Percentiles rank a stretch among this genome's conserved stretches.
Evolutionary conservation across 2,888 invertebrate genomes (phyloP).

Genomic region (Drosophila hamatofila): DNA sequence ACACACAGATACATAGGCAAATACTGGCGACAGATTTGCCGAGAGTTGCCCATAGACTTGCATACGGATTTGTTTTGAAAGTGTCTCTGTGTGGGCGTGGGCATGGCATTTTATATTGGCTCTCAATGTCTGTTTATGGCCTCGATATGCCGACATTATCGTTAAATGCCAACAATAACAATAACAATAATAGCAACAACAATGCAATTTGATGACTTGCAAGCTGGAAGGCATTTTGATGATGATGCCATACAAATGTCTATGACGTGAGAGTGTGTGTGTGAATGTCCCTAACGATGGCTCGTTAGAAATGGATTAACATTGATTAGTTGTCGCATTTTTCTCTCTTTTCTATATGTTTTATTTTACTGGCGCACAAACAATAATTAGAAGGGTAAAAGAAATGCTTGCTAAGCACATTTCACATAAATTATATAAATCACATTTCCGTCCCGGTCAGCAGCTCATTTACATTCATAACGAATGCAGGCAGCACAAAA

Average conservation of each 20-base stretch:
- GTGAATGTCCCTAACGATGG: constrained; percentile 54
- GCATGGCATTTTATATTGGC: constrained; percentile 59
- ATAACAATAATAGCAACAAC: constrained; percentile 49
- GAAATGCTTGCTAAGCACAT: constrained; percentile 27
- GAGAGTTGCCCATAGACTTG: constrained; percentile 17
- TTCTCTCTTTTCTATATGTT: constrained; percentile 10
- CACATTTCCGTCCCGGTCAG: constrained; percentile 32
- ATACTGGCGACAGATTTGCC: constrained; percentile 5
- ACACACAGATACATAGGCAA: constrained; percentile 13
- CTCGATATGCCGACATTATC: constrained; percentile 75
- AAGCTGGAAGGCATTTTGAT: constrained; percentile 67
- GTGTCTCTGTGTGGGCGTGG: constrained; percentile 34
- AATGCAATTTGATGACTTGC: constrained; percentile 75
- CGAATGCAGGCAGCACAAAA: constrained; percentile 37
- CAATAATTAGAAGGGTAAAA: constrained; percentile 61
- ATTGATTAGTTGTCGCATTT: constrained; percentile 67
- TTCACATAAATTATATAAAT: constrained; percentile 60
- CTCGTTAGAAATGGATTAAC: constrained; percentile 79
- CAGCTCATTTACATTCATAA: constrained; percentile 72
- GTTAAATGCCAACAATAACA: constrained; percentile 68
- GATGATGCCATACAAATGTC: constrained; percentile 59
- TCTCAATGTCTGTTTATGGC: constrained; percentile 65
- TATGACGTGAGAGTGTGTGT: constrained; percentile 17
- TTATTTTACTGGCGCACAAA: constrained; percentile 22
- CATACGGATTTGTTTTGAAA: constrained; percentile 30